These are phyloP conservation scores for Strigamia maritima DNA, from an alignment of 2,888 invertebrate species.

Conservation along the genomic window DNA sequence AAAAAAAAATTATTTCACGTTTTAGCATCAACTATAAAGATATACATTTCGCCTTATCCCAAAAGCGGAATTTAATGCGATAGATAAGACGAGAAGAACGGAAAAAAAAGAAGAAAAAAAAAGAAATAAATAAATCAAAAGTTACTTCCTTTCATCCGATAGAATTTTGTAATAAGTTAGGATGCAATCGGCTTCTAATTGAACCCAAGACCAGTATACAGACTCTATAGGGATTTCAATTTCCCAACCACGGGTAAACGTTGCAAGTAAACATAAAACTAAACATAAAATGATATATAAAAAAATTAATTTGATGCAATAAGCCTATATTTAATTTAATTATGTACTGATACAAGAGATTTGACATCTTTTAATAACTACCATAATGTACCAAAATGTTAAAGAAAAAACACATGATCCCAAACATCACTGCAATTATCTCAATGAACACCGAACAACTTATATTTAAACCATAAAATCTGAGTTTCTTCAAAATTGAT, in stretches of 20 bases:
- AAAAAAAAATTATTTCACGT: neutral
- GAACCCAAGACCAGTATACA: neutral
- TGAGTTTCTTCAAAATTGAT: no score
- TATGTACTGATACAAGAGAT: neutral
- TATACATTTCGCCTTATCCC: neutral
- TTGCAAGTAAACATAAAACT: neutral
- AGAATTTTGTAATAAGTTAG: slow-evolving; percentile 15
- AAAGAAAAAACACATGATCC: no score
- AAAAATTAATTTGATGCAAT: neutral
- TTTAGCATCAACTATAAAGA: neutral
- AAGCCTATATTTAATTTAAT: neutral
- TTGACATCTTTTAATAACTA: neutral
- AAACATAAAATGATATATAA: neutral
- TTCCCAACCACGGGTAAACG: neutral
- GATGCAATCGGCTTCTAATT: slow-evolving; percentile 7
- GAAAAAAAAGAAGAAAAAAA: neutral
- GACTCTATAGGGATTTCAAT: neutral
- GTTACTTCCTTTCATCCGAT: neutral
- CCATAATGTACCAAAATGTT: no score
- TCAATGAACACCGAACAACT: no score
- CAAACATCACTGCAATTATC: no score
- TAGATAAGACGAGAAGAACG: neutral
- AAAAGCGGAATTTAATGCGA: slow-evolving; percentile 1
- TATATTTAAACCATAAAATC: no score
- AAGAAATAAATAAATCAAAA: slow-evolving; percentile 3